phyloP scores from a whole-genome alignment of 2,888 invertebrate species.

The Phasia obesa region DNA sequence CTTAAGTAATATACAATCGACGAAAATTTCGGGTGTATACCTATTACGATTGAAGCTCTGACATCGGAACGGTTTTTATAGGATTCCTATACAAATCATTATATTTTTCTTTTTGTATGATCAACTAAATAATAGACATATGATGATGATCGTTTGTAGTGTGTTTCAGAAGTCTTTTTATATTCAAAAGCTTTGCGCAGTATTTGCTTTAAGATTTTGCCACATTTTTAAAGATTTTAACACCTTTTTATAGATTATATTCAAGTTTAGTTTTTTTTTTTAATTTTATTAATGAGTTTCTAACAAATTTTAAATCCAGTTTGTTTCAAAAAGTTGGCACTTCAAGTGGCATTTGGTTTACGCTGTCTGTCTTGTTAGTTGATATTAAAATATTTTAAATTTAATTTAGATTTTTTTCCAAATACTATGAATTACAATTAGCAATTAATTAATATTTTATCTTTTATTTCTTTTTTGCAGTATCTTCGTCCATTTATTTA shows the following conservation, averaged over 20 bases:
- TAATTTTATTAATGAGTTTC: background rate
- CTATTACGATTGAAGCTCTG: no score
- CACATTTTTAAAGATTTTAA: background rate
- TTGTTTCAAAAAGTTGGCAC: background rate
- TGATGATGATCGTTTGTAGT: no score
- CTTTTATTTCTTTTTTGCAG: constrained; percentile 37
- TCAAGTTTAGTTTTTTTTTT: background rate
- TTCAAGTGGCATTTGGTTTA: background rate
- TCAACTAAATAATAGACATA: no score
- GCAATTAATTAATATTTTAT: background rate
- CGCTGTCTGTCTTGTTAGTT: background rate
- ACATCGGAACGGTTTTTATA: no score
- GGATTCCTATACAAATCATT: no score
- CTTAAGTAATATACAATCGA: no score
- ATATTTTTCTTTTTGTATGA: no score
- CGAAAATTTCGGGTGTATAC: no score
- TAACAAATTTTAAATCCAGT: background rate
- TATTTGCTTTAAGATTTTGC: background rate
- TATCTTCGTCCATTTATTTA: background rate
- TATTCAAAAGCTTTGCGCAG: no score
- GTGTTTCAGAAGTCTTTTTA: no score
- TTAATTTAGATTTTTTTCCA: background rate
- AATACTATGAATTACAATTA: no score
- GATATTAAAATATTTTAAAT: background rate
- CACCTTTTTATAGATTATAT: background rate